Conservation (phyloP, 2,888 invertebrate species). For the Chrysomela aeneicollis region DNA sequence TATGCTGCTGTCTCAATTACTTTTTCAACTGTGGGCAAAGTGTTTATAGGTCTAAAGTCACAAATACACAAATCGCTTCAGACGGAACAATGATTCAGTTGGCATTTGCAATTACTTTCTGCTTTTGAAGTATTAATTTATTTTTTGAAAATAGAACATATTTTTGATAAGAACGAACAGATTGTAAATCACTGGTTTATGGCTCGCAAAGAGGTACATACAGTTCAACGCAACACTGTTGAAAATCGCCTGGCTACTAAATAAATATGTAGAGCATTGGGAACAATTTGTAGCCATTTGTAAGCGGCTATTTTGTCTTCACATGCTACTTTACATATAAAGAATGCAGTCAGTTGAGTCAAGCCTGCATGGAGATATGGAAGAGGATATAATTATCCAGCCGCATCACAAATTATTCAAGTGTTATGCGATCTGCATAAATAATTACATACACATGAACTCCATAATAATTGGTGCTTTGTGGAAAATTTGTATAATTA, state of each 20-base stretch:
- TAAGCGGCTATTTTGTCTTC: conserved; percentile 44
- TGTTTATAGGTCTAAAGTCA: no score
- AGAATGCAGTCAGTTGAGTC: conserved; percentile 46
- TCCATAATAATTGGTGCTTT: conserved; percentile 36
- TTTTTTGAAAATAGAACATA: no score
- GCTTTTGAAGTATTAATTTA: no score
- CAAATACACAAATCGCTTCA: no score
- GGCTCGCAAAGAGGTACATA: no score
- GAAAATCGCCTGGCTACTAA: conserved; percentile 24
- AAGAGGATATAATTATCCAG: conserved; percentile 28
- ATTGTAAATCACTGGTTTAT: no score
- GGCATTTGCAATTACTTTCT: no score
- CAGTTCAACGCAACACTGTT: no score
- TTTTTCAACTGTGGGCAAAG: no score
- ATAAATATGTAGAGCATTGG: conserved; percentile 43
- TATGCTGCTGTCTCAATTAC: no score
- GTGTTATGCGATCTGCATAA: conserved; percentile 31
- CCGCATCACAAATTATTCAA: conserved; percentile 22
- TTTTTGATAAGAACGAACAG: no score
- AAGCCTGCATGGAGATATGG: conserved; percentile 30
- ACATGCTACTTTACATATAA: conserved; percentile 51
- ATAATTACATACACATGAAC: conserved; percentile 38
- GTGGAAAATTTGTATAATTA: conserved; percentile 35
- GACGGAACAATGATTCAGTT: no score
- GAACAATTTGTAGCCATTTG: conserved; percentile 50